phyloP scores from a whole-genome alignment of 2,888 invertebrate species.

The Pycnomerus fuliginosus region DNA sequence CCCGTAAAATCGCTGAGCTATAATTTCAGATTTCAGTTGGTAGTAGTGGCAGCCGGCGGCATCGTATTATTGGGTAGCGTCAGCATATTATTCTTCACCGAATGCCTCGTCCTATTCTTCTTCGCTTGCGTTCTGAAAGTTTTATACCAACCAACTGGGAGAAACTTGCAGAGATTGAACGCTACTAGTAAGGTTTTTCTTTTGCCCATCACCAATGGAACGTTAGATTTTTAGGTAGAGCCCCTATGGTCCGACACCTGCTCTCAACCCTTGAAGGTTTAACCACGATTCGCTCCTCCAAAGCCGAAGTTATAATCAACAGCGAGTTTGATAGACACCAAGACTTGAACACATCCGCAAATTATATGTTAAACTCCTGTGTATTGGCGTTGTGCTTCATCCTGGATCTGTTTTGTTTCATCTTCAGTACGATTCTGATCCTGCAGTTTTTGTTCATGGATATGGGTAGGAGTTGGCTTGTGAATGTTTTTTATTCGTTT shows the following conservation, averaged over 20 bases:
- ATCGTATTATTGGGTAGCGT: conserved; percentile 26
- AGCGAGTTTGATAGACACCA: conserved; percentile 61
- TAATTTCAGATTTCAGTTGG: conserved; percentile 29
- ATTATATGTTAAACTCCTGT: conserved; percentile 34
- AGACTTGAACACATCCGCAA: conserved; percentile 47
- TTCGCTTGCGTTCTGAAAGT: conserved; percentile 26
- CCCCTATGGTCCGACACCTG: conserved; percentile 73
- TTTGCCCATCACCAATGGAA: too few relatives aligned
- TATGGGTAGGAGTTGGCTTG: background rate
- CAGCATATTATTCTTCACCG: conserved; percentile 24
- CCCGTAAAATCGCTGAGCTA: too few relatives aligned
- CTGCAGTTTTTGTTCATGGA: background rate
- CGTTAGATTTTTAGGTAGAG: conserved; percentile 68
- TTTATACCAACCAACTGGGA: conserved; percentile 33
- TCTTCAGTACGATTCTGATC: conserved; percentile 32
- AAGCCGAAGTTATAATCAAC: conserved; percentile 61
- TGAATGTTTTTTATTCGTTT: too few relatives aligned
- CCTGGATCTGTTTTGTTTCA: conserved; percentile 30
- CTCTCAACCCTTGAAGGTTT: conserved; percentile 73
- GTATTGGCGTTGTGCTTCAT: conserved; percentile 34
- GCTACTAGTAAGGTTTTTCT: conserved; percentile 27
- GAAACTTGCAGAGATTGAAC: conserved; percentile 33
- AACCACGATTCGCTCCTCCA: conserved; percentile 69
- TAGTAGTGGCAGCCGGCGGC: conserved; percentile 18
- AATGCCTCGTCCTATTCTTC: conserved; percentile 18